phyloP scores from a whole-genome alignment of 2,113 vertebrate genomes.

The Alethe castanea region DNA sequence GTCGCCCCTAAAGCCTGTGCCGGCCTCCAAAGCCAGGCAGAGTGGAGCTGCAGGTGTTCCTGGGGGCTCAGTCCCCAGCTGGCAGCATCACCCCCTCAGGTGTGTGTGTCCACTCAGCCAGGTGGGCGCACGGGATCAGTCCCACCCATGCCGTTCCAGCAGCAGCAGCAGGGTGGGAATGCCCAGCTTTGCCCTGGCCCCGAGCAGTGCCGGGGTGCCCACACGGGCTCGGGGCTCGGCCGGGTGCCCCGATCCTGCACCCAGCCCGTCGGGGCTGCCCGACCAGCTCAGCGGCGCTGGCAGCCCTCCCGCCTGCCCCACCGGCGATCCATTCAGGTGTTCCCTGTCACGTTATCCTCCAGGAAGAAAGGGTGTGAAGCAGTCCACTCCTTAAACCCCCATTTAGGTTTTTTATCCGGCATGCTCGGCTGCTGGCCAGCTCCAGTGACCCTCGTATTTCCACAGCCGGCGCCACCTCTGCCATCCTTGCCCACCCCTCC shows the following conservation, averaged over 20 bases:
- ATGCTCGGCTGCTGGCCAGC: not conserved
- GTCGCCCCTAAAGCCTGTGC: not conserved
- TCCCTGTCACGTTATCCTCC: not conserved
- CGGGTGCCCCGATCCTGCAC: not conserved
- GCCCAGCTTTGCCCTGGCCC: not conserved
- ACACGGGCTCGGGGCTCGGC: not conserved
- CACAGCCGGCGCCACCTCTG: not conserved
- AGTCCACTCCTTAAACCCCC: not conserved
- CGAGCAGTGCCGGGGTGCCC: not conserved
- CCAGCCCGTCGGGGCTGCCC: not conserved
- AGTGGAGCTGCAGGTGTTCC: not conserved
- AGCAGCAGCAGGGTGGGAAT: not conserved
- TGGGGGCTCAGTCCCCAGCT: accelerated
- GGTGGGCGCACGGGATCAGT: not conserved
- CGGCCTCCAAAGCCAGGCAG: not conserved
- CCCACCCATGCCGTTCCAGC: not conserved
- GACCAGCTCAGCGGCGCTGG: not conserved
- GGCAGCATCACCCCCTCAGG: not conserved
- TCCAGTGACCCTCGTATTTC: not conserved
- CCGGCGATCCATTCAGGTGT: not conserved
- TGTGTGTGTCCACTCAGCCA: accelerated
- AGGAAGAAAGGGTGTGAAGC: not conserved
- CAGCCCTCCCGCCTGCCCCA: not conserved
- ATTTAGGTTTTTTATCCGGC: not conserved
- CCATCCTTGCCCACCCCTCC: not conserved